phyloP scores from a whole-genome alignment of 2,888 invertebrate genomes.

The Ceramica pisi region DNA sequence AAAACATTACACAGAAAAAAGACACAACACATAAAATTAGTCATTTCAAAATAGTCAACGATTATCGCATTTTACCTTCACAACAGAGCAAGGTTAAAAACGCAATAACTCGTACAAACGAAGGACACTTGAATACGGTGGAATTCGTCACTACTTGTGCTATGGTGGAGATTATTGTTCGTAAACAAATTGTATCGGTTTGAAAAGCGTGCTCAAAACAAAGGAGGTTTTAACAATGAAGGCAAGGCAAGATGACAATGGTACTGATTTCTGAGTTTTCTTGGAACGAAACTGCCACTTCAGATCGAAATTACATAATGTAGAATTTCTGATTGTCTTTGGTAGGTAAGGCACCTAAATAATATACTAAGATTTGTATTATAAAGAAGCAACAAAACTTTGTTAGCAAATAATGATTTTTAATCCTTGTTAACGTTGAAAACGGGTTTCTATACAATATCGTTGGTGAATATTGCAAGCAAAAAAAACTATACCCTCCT shows the following conservation, averaged over 20 bases:
- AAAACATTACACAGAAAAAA: slow-evolving; percentile 13
- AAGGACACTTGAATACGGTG: slow-evolving; percentile 24
- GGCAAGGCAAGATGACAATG: slow-evolving; percentile 32
- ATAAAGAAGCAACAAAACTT: neutral
- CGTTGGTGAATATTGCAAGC: too few relatives aligned
- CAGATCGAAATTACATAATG: slow-evolving; percentile 2
- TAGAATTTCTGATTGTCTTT: neutral
- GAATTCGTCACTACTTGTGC: neutral
- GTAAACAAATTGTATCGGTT: slow-evolving; percentile 34
- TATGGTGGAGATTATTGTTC: neutral
- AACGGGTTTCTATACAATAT: neutral
- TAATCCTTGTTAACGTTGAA: neutral
- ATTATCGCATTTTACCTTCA: slow-evolving; percentile 29
- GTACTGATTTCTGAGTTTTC: slow-evolving; percentile 28
- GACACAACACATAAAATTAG: slow-evolving; percentile 4
- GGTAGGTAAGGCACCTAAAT: neutral
- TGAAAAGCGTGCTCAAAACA: slow-evolving; percentile 38
- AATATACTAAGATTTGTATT: neutral
- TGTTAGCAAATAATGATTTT: neutral
- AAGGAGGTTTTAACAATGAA: slow-evolving; percentile 33
- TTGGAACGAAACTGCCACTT: slow-evolving; percentile 18
- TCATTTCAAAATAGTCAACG: slow-evolving; percentile 29
- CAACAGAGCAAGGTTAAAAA: slow-evolving; percentile 41
- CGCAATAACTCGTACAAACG: slow-evolving; percentile 32
- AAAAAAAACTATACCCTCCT: too few relatives aligned